Evolutionary conservation across 1,140 invertebrate genomes (phyloP), one percentile per base, ranked within the genome.

Genomic region (Procambarus clarkii): DNA sequence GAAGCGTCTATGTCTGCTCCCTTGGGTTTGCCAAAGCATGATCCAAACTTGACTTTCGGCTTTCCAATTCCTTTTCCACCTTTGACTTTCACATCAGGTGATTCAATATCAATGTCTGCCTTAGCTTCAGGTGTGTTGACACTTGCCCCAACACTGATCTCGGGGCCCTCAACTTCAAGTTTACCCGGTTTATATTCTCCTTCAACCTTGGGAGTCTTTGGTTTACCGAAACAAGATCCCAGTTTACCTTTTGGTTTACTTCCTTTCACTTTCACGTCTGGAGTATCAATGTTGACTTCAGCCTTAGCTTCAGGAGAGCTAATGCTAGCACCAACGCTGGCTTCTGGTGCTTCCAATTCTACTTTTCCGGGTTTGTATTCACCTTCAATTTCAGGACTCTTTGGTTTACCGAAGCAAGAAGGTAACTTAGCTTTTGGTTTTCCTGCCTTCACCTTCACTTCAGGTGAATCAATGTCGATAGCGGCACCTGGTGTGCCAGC

Each of bases 11-110:
- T 4, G 45, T 83, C 83, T 18, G 58, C 11, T 76, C 69, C 79
- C 54, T 91, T 87, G 34, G 77, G 83, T 54, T 91, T 91, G 21
- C 90, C 90, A 54, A 91, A 91, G 21, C 90, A 91, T 3, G 90
- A 91, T 81, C 90, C 90, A 54, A 89, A 48, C 8, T 82, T 89
- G 3, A 45, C 21, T 46, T 89, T 89, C 1, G 87, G 87, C 46
- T 89, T 89, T 74, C 60, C 79, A 15, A 54, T 46, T 34, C 85
- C 85, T 45, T 87, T 87, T 18, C 71, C 87, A 44, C 87, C 87
- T 58, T 89, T 89, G 2, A 83, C 64, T 83, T 89, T 82, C 24
- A 89, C 87, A 24, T 82, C 69, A 8, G 87, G 87, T 34, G 79
- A 45, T 15, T 91, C 82, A 24, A 77, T 71, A 24, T 58, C 77